phyloP scores from a whole-genome alignment of 2,888 invertebrate species.

The Ephialtes manifestator region DNA sequence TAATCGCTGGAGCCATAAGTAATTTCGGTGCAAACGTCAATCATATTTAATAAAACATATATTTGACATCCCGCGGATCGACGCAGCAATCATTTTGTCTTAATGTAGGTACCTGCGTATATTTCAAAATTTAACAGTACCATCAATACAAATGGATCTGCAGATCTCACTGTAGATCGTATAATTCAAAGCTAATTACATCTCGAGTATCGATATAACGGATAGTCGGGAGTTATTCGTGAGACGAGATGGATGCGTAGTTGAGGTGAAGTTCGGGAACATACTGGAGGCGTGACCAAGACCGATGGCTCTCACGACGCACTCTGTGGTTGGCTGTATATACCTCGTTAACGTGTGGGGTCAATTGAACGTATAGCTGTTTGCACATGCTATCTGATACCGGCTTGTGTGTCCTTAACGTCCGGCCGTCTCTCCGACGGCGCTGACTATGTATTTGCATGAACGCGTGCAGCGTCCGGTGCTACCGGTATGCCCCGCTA shows the following conservation, averaged over 20 bases:
- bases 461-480: conserved; percentile 55
- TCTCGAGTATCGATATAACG: not conserved
- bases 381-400: conserved; percentile 52
- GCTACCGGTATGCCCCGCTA: conserved; percentile 1
- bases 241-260: conserved; percentile 12
- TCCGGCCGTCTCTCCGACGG: conserved; percentile 10
- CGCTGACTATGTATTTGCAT: conserved; percentile 58
- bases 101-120: too few relatives aligned
- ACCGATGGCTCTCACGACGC: conserved; percentile 66
- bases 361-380: conserved; percentile 62
- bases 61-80: too few relatives aligned
- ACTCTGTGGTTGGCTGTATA: conserved; percentile 41
- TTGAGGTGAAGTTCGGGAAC: conserved; percentile 5
- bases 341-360: conserved; percentile 62
- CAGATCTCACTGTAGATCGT: too few relatives aligned
- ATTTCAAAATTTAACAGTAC: too few relatives aligned
- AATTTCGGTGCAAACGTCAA: too few relatives aligned
- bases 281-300: conserved; percentile 61
- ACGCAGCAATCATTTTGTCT: too few relatives aligned
- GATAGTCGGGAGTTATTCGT: not conserved
- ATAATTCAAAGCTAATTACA: not conserved
- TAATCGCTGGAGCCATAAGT: too few relatives aligned
- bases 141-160: too few relatives aligned
- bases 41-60: too few relatives aligned
- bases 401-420: conserved; percentile 26